Percentiles rank a stretch among this genome's conserved stretches.
Evolutionary conservation across 2,113 vertebrate species (phyloP).

Genomic region (Scartelaos histophorus): DNA sequence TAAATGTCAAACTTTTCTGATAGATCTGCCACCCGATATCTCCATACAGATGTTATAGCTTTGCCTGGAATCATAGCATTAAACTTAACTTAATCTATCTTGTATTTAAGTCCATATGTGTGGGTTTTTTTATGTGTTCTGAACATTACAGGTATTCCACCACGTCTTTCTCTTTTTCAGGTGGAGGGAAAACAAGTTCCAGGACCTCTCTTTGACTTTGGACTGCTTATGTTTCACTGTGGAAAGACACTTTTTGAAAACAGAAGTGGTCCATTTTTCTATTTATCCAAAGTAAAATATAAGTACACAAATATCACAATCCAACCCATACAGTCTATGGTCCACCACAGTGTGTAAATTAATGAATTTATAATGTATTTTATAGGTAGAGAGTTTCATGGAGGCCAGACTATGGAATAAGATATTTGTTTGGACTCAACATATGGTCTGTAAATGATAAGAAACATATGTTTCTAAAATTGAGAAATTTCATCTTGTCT

Average conservation of each 20-base stretch:
- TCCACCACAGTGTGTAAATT: neutral
- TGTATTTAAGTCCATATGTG: no score
- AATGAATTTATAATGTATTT: neutral
- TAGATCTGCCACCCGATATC: no score
- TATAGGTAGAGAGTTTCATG: constrained; percentile 76
- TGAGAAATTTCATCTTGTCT: neutral
- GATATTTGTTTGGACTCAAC: constrained; percentile 80
- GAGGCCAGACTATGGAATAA: constrained; percentile 82
- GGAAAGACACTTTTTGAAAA: constrained; percentile 71
- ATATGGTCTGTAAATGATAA: constrained; percentile 64
- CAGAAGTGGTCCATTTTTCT: constrained; percentile 79
- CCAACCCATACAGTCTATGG: neutral
- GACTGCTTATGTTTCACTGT: constrained; percentile 79
- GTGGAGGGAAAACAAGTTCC: constrained; percentile 78
- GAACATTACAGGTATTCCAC: no score
- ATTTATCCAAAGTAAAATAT: constrained; percentile 77
- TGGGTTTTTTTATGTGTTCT: no score
- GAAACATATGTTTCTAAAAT: neutral
- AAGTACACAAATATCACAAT: neutral
- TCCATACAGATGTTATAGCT: no score
- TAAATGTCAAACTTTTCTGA: no score
- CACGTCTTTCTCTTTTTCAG: constrained; percentile 41
- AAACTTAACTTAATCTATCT: no score
- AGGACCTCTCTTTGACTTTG: constrained; percentile 82
- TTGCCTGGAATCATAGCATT: no score